phyloP scores from a whole-genome alignment of 2,888 invertebrate genomes.

The Pseudococcus longispinus region DNA sequence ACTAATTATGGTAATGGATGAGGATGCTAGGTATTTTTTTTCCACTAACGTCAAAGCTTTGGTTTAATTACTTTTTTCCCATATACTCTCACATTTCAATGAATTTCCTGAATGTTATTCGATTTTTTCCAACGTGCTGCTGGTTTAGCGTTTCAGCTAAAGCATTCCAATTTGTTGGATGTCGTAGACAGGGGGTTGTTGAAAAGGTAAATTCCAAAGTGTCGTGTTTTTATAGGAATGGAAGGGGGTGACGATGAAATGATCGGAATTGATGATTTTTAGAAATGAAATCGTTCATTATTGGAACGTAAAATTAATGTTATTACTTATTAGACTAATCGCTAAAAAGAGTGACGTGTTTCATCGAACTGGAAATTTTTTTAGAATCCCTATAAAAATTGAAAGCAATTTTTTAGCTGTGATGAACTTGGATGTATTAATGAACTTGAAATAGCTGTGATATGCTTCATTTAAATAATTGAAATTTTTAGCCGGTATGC shows the following conservation, averaged over 20 bases:
- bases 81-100: background rate
- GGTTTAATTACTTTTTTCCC: conserved; percentile 30
- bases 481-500: too few species aligned
- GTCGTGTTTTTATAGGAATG: background rate
- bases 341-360: too few species aligned
- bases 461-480: too few species aligned
- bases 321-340: too few species aligned
- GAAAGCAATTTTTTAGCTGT: too few species aligned
- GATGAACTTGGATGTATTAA: too few species aligned
- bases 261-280: too few species aligned
- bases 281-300: too few species aligned
- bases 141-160: background rate
- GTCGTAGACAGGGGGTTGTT: background rate
- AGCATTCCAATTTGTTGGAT: background rate
- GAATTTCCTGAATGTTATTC: conserved; percentile 5
- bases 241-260: background rate
- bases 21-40: conserved; percentile 15
- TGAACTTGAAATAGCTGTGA: too few species aligned
- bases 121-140: background rate
- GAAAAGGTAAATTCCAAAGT: background rate
- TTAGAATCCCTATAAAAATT: too few species aligned
- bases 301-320: too few species aligned
- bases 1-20: conserved; percentile 52
- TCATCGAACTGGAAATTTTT: too few species aligned
- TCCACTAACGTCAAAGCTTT: conserved; percentile 13